A percentile compares a stretch with the other conserved stretches of the same genome.
These are phyloP conservation scores for Graptemys geographica DNA, from an alignment of 2,797 vertebrate genomes.

Conservation along the genomic window DNA sequence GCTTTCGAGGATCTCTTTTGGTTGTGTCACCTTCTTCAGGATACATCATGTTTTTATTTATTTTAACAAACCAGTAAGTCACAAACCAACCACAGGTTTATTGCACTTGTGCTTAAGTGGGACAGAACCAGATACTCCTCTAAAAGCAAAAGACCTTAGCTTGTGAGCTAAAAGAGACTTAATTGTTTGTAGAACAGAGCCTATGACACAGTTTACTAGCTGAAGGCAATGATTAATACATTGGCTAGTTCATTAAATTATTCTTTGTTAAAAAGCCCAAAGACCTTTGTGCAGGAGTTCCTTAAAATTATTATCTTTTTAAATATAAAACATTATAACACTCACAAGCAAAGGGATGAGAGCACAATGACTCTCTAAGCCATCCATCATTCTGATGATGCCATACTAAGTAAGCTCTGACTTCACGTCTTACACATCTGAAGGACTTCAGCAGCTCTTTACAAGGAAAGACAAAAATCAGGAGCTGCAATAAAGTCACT, in stretches of 20 bases:
- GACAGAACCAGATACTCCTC: constrained; percentile 64
- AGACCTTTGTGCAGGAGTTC: constrained; percentile 71
- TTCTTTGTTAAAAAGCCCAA: constrained; percentile 72
- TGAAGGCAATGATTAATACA: constrained; percentile 74
- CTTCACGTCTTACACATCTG: constrained; percentile 27
- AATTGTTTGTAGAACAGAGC: constrained; percentile 74
- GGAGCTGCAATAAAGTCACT: constrained; percentile 57
- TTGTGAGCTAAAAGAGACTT: constrained; percentile 67
- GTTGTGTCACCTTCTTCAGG: constrained; percentile 27
- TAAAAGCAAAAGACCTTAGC: constrained; percentile 71
- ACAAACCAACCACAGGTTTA: constrained; percentile 68
- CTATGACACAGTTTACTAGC: constrained; percentile 75
- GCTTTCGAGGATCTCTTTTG: constrained; percentile 35
- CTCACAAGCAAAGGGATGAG: constrained; percentile 60
- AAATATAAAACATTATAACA: constrained; percentile 72
- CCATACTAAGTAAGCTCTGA: constrained; percentile 66
- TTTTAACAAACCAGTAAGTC: constrained; percentile 50
- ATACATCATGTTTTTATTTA: constrained; percentile 58
- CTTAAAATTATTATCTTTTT: constrained; percentile 72
- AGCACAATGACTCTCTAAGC: constrained; percentile 64
- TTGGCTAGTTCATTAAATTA: constrained; percentile 74
- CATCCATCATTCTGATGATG: constrained; percentile 61
- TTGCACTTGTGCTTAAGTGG: constrained; percentile 60
- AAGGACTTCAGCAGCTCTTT: constrained; percentile 64
- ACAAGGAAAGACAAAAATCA: constrained; percentile 57